These are phyloP conservation scores for Aphelocoma californica DNA, from an alignment of 2,797 vertebrate species.

Conservation along the genomic window DNA sequence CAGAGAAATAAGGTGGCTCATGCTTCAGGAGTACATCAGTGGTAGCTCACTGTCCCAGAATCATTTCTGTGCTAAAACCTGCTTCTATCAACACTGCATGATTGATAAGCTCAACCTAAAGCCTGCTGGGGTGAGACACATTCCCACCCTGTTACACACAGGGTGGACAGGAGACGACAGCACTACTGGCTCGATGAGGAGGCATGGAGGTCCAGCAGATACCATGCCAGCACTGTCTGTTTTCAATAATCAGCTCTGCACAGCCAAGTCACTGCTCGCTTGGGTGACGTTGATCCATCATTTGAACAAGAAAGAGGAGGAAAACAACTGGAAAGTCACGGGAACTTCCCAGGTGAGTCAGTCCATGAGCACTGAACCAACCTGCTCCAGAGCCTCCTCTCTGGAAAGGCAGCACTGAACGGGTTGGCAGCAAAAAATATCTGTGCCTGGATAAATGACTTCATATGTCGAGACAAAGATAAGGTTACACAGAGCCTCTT, in stretches of 20 bases:
- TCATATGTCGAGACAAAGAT: slow-evolving; percentile 48
- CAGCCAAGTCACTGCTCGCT: not conserved
- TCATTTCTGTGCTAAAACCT: not conserved
- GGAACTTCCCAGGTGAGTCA: not conserved
- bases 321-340: not conserved
- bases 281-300: not conserved
- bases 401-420: not conserved
- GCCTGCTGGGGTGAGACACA: not conserved
- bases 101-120: not conserved
- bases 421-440: slow-evolving; percentile 4
- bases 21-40: not conserved
- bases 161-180: not conserved
- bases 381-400: not conserved
- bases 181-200: not conserved
- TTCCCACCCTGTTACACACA: not conserved
- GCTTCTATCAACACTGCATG: not conserved
- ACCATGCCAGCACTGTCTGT: not conserved
- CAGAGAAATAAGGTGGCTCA: not conserved
- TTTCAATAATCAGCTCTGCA: not conserved
- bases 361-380: not conserved
- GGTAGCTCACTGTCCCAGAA: not conserved
- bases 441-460: slow-evolving; percentile 35
- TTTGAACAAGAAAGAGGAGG: not conserved
- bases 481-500: slow-evolving; percentile 51
- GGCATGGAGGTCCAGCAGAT: not conserved